Evolutionary conservation across 2,888 invertebrate genomes (phyloP), one percentile per base, ranked within the genome.

Genomic region (Philopedon plagiatum): DNA sequence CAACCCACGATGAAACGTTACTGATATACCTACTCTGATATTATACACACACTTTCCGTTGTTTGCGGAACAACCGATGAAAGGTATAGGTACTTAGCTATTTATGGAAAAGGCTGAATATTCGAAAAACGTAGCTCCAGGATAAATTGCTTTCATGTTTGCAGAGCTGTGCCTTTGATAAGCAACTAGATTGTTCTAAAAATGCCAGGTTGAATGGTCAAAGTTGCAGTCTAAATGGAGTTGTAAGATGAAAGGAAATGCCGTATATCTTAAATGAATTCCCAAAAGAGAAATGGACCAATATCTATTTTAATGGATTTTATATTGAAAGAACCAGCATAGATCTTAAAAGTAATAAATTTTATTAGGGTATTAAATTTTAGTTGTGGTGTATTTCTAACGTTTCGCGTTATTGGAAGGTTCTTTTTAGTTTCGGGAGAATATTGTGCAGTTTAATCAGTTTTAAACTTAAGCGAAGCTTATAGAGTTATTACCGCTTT

Each of bases 21-120:
- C 39, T 39, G 39, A 3, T 15, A 15, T 39, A 39, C 15, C 15
- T 39, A n/a, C n/a, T n/a, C n/a, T n/a, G n/a, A n/a, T 54, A 29
- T 29, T 54, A 9, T 29, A 29, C 29, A 9, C 51, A 54, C 15
- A 54, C 51, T 26, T 46, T 54, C 13, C 9, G 15, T 54, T 29
- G 51, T 29, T 54, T 54, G 26, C 8, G 98, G 98, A 96, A 86
- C 69, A 88, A 86, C 37, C 21, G 49, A 57, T 56, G 71, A 71
- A 61, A 60, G 41, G 39, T 8, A 46, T 41, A 15, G 26, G 54
- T 63, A 63, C 63, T 70, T 21, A 70, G 70, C 46, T 70, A 70
- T 70, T 70, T 70, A 70, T 70, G 54, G 70, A 49, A 62, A 62
- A 54, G 15, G 29, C 49, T 62, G 62, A 58, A 71, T 71, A 71